A percentile compares a stretch with the other conserved stretches of the same genome.
Conservation (phyloP, 2,888 invertebrate species). For the Fissipunctia ypsillon region DNA sequence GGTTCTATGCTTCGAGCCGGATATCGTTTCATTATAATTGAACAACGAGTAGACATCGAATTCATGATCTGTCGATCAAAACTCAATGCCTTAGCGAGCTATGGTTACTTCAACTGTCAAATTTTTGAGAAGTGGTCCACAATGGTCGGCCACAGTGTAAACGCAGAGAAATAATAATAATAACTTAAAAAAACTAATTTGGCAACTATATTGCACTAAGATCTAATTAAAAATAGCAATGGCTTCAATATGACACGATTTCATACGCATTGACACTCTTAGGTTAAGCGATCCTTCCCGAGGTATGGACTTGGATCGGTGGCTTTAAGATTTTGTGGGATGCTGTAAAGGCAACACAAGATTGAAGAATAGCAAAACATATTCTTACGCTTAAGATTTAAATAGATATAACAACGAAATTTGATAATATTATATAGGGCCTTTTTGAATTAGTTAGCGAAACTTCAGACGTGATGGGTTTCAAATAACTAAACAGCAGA, state of each 20-base stretch:
- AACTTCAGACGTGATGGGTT: not conserved
- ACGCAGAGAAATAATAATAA: conserved; percentile 21
- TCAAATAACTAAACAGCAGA: not conserved
- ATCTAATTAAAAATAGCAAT: conserved; percentile 66
- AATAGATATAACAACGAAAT: not conserved
- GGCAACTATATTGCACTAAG: conserved; percentile 83
- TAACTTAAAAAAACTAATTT: conserved; percentile 73
- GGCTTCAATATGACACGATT: conserved; percentile 69
- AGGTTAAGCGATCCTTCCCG: conserved; percentile 51
- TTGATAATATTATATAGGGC: not conserved
- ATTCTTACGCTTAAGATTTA: not conserved
- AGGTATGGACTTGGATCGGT: conserved; percentile 22
- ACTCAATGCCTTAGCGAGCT: not conserved
- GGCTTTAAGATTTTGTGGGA: not conserved
- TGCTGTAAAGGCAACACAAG: not conserved
- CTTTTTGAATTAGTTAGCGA: not conserved
- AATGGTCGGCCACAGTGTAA: conserved; percentile 14
- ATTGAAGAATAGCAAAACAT: not conserved
- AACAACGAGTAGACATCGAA: not conserved
- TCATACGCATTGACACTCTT: conserved; percentile 58
- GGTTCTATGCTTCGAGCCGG: not conserved
- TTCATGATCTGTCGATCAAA: not conserved
- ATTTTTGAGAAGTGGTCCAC: not conserved
- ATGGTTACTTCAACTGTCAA: not conserved
- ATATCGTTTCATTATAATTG: not conserved